Evolutionary conservation across 2,113 vertebrate species (phyloP), one percentile per base, ranked within the genome.

Genomic region (Psittacus erithacus): DNA sequence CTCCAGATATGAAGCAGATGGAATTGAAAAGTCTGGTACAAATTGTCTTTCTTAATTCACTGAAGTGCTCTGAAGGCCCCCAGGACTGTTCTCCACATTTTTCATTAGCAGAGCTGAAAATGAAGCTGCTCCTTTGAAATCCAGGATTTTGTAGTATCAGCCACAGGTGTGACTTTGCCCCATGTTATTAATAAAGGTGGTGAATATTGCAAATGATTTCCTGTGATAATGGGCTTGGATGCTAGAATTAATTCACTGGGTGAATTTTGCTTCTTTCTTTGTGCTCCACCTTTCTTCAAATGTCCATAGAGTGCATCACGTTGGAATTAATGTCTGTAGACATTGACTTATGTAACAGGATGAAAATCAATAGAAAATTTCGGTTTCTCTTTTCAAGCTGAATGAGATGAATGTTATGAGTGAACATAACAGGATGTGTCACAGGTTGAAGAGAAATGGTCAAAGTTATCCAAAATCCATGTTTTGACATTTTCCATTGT

Each of bases 1-100:
- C 95, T 95, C 87, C 76, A 96, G 96, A 94, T 87, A 93, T 0
- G 53, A 93, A 97, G 90, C 97, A 98, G 96, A 97, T 97, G 97
- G 96, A 43, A 92, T 92, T 92, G 93, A 89, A 52, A 43, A 96
- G 88, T 70, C 93, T 94, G 52, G 33, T 84, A 90, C 62, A 87
- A 96, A 93, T 73, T 64, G 85, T 91, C 52, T 49, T 82, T 64
- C 60, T 73, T 62, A 93, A 84, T 92, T 92, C 70, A 83, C 43
- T 93, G 52, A 89, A 97, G 82, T 22, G 81, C 52, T 76, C 43
- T 93, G 95, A 78, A 43, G 65, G 29, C 62, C 46, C 60, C 41
- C 62, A 86, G 75, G 74, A 73, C 76, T 92, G 67, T 84, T 87
- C 23, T 88, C 62, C 0, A 3, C 47, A 10, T 85, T 92, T 50